phyloP scores from a whole-genome alignment of 2,797 vertebrate species.

The Petrocephalus sullivani region DNA sequence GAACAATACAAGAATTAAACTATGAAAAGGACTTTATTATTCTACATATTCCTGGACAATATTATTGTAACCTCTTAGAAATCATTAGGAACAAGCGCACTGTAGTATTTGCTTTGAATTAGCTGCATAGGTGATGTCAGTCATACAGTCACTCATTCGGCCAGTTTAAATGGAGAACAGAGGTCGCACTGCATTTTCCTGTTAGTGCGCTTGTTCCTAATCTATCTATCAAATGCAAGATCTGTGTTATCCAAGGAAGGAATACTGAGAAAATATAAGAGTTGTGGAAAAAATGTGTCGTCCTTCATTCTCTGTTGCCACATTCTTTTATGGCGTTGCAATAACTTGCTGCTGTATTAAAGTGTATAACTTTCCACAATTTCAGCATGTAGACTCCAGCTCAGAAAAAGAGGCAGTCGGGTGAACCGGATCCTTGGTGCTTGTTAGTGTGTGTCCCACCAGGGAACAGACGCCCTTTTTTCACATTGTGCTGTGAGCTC shows the following conservation, averaged over 20 bases:
- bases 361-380: background rate
- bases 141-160: background rate
- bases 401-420: background rate
- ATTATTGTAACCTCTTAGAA: background rate
- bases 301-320: background rate
- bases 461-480: background rate
- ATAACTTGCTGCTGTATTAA: background rate
- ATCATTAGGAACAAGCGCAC: background rate
- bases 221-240: background rate
- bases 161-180: background rate
- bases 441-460: background rate
- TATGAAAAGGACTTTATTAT: background rate
- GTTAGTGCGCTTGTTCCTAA: background rate
- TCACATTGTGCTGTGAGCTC: background rate
- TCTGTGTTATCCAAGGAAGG: background rate
- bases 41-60: background rate
- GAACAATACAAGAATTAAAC: background rate
- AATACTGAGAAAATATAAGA: background rate
- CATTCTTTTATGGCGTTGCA: background rate
- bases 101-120: background rate
- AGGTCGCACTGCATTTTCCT: background rate
- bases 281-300: background rate
- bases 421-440: background rate
- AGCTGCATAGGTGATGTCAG: background rate
- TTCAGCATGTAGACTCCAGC: background rate